Percentiles rank a stretch among this genome's conserved stretches.
Conservation (phyloP, 2,113 vertebrate genomes). For the Xenopus tropicalis region UCB_Xtro_10.0 CM004448.2:67983501-67984000, state of each 20-base stretch:
- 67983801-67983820: slow-evolving; percentile 39
- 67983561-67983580: slow-evolving; percentile 30
- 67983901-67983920: slow-evolving; percentile 55
- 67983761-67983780: slow-evolving; percentile 29
- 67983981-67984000: background rate
- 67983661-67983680: slow-evolving; percentile 20
- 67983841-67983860: slow-evolving; percentile 59
- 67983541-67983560: slow-evolving; percentile 46
- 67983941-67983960: background rate
- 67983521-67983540: slow-evolving; percentile 20
- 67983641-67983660: slow-evolving; percentile 35
- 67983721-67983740: slow-evolving; percentile 48
- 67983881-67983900: slow-evolving; percentile 50
- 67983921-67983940: slow-evolving; percentile 50
- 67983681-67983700: slow-evolving; percentile 34
- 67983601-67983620: slow-evolving; percentile 23
- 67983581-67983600: slow-evolving; percentile 33
- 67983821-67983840: slow-evolving; percentile 65
- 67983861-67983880: slow-evolving; percentile 58
- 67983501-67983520: slow-evolving; percentile 15
- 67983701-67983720: slow-evolving; percentile 47
- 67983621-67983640: slow-evolving; percentile 31
- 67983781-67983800: slow-evolving; percentile 36
- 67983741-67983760: slow-evolving; percentile 48
- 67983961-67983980: background rate